Evolutionary conservation across 2,888 invertebrate species (phyloP), one percentile per base, ranked within the genome.

Genomic region (Troilus luridus): DNA sequence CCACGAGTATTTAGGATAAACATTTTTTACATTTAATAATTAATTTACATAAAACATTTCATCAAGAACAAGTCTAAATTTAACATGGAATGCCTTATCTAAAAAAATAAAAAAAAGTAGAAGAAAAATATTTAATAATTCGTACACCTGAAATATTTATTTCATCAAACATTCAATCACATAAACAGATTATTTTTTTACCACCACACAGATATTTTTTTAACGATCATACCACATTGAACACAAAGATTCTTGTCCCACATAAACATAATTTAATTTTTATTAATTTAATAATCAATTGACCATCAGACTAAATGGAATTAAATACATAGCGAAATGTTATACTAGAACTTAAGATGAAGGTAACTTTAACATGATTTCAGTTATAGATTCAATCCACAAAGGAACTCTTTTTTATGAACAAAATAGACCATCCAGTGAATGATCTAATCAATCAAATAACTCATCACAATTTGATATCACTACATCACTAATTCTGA

Each of bases 11-110:
- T 85, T 56, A 58, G 56, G 17, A 85, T 85, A 85, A 85, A 85
- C 56, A 56, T n/a, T 56, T 58, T 56, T 56, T 56, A 85, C n/a
- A 85, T n/a, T n/a, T 58, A 85, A 85, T 85, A 85, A n/a, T 85
- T 56, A 85, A 85, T 85, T 85, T 85, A 85, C 85, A 85, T 56
- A 85, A 85, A 41, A 85, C 56, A 56, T 85, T 85, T 81, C 21
- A 81, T 56, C 56, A 17, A 77, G 72, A 77, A 77, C 72, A 77
- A 41, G 0, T 19, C 27, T 77, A 41, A 41, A 56, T 85, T 56
- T 85, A 81, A 85, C 56, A 85, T 85, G 85, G 85, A 85, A 85
- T 85, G 85, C n/a, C 85, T 85, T 85, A 85, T 11, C 12, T 56
- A 56, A 77, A 17, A 27, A 77, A 77, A 56, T 56, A 85, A 85